Conservation (phyloP, 2,888 invertebrate species). For the Xylota segnis region DNA sequence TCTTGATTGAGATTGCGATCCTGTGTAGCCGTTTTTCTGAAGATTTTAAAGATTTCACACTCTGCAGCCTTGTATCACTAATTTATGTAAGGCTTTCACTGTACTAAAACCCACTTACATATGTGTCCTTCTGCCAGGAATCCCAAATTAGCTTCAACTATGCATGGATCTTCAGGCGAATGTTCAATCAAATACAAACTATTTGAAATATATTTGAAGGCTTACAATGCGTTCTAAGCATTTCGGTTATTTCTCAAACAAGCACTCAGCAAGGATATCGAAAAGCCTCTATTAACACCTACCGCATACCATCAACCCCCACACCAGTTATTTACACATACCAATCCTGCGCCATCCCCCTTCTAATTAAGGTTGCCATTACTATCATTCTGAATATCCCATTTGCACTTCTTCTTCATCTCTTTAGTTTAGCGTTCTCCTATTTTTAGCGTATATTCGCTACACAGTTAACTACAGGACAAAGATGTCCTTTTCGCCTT, state of each 20-base stretch:
- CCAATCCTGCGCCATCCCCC: conserved; percentile 26
- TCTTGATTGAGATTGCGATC: too few species aligned
- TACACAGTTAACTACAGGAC: conserved; percentile 31
- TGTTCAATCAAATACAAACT: too few species aligned
- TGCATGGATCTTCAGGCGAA: too few species aligned
- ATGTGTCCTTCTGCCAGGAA: too few species aligned
- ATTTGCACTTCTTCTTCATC: conserved; percentile 71
- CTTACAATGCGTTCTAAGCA: too few species aligned
- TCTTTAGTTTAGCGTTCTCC: conserved; percentile 28
- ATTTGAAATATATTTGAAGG: too few species aligned
- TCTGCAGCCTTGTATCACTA: too few species aligned
- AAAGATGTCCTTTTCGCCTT: conserved; percentile 47
- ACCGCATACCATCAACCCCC: neutral
- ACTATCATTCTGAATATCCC: conserved; percentile 53
- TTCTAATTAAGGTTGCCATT: conserved; percentile 60
- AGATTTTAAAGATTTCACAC: too few species aligned
- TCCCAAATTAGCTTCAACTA: too few species aligned
- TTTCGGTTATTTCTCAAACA: neutral
- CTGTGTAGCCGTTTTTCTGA: too few species aligned
- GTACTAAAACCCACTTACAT: too few species aligned
- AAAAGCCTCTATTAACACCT: conserved; percentile 16
- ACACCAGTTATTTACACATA: conserved; percentile 33
- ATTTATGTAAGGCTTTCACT: too few species aligned
- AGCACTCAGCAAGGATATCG: conserved; percentile 3
- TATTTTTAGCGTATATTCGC: conserved; percentile 41